Evolutionary conservation across 2,888 invertebrate genomes (phyloP).

Genomic region (Notodonta ziczac): DNA sequence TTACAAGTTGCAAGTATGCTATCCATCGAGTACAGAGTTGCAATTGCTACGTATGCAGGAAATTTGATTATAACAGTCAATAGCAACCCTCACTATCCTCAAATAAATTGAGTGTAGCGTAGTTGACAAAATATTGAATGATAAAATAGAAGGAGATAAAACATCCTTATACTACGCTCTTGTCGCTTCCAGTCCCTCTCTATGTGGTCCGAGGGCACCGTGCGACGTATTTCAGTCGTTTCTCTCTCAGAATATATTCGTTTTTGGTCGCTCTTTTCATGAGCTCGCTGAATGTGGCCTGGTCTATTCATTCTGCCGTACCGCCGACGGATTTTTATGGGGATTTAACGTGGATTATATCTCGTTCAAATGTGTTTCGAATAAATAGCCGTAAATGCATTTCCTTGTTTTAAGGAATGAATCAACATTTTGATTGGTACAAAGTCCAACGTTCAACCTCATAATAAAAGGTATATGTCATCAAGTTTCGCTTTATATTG

Average conservation of each 20-base stretch:
- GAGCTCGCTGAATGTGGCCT: conserved; percentile 74
- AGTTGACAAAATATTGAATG: no score
- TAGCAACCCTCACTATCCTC: no score
- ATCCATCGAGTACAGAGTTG: no score
- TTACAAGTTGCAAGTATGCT: no score
- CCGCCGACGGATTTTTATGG: conserved; percentile 72
- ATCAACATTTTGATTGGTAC: neutral
- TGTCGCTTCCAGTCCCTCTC: conserved; percentile 40
- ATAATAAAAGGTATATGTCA: no score
- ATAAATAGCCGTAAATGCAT: conserved; percentile 57
- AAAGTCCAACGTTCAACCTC: neutral
- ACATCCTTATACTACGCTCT: conserved; percentile 7
- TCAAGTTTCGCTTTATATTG: no score
- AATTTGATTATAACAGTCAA: no score
- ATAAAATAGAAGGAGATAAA: no score
- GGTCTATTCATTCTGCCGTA: conserved; percentile 73
- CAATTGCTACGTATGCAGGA: no score
- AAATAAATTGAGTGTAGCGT: no score
- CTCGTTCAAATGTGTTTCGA: conserved; percentile 65
- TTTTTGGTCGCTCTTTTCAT: conserved; percentile 79
- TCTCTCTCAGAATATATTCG: conserved; percentile 73
- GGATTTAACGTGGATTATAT: conserved; percentile 73
- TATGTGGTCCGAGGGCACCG: conserved; percentile 44
- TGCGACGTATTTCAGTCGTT: conserved; percentile 75
- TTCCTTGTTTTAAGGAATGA: neutral